These are phyloP conservation scores for Pontoporia blainvillei DNA, from an alignment of 2,113 vertebrate genomes.

Conservation along the genomic window DNA sequence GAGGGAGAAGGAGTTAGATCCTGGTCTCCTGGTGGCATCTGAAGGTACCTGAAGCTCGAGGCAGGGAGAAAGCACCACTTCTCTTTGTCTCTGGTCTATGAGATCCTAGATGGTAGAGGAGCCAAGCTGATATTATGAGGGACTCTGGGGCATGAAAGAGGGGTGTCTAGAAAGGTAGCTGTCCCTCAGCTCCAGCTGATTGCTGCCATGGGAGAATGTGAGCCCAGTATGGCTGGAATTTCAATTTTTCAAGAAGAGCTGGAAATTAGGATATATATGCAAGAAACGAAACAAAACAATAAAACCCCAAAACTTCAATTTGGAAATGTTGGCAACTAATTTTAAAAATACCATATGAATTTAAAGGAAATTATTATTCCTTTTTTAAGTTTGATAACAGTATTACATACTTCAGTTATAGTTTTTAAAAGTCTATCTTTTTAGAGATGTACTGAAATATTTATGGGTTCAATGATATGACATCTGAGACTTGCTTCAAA, in stretches of 20 bases:
- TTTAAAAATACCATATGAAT: constrained; percentile 38
- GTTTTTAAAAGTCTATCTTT: neutral
- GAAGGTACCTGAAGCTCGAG: neutral
- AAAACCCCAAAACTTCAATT: neutral
- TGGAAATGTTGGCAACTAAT: constrained; percentile 41
- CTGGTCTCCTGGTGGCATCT: neutral
- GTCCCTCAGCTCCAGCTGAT: neutral
- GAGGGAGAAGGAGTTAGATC: neutral
- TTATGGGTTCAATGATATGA: neutral
- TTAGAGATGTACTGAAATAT: neutral
- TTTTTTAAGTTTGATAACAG: constrained; percentile 33
- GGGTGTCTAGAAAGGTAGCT: neutral
- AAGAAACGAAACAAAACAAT: neutral
- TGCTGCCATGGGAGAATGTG: neutral
- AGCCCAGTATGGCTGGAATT: neutral
- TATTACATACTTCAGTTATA: constrained; percentile 4
- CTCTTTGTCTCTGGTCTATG: neutral
- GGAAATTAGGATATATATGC: no score
- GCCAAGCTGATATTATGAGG: neutral
- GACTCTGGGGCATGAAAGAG: neutral
- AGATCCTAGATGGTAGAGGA: neutral
- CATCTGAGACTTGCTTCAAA: constrained; percentile 22
- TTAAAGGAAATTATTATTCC: constrained; percentile 43
- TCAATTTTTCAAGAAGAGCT: constrained; percentile 16
- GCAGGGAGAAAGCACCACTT: neutral